These are phyloP conservation scores for Euglossa dilemma DNA, from an alignment of 1,140 invertebrate genomes.

Conservation along the genomic window DNA sequence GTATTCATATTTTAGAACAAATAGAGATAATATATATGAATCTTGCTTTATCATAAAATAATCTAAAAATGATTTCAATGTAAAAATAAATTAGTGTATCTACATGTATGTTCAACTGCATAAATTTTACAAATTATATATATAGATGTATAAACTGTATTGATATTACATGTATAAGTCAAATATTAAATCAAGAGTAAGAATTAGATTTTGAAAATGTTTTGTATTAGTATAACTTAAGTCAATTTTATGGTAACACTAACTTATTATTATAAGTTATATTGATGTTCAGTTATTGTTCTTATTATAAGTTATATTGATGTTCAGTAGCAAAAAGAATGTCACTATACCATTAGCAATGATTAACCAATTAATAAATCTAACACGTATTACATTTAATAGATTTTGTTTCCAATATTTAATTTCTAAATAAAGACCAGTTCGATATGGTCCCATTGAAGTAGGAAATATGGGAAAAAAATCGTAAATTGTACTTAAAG, in stretches of 20 bases:
- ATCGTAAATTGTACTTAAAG: neutral
- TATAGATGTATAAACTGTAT: too few relatives aligned
- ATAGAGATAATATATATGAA: neutral
- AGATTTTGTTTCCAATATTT: too few relatives aligned
- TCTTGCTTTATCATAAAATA: neutral
- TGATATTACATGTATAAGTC: too few relatives aligned
- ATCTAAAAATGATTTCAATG: neutral
- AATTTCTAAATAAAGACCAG: constrained; percentile 5
- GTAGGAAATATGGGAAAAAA: neutral
- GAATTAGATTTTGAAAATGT: neutral
- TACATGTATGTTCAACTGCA: neutral
- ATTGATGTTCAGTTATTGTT: neutral
- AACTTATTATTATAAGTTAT: neutral
- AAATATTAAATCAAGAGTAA: neutral
- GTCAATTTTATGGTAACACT: neutral
- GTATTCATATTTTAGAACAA: neutral
- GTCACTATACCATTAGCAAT: neutral
- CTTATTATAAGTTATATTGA: neutral
- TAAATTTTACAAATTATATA: too few relatives aligned
- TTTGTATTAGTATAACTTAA: neutral
- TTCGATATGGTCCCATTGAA: constrained; percentile 26
- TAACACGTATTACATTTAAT: too few relatives aligned
- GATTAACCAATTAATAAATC: neutral
- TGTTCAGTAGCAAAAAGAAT: neutral
- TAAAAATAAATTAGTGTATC: neutral